phyloP scores from a whole-genome alignment of 2,888 invertebrate species.

The Parapristionchus giblindavisi region DNA sequence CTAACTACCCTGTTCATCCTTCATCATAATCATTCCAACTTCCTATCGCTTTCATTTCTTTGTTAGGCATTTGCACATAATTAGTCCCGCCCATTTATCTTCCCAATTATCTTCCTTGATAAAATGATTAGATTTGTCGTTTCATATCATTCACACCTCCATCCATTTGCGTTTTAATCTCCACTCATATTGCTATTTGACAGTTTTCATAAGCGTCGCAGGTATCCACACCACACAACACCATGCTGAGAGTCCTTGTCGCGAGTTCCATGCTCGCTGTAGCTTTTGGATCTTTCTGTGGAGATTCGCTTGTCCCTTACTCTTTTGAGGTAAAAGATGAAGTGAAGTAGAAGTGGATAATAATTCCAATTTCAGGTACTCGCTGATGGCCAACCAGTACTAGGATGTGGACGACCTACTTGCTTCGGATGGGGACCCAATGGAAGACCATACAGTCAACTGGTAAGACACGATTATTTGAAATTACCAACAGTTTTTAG shows the following conservation, averaged over 20 bases:
- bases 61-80: background rate
- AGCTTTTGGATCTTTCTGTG: constrained; percentile 50
- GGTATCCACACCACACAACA: background rate
- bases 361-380: constrained; percentile 45
- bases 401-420: constrained; percentile 63
- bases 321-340: constrained; percentile 52
- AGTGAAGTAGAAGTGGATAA: background rate
- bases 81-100: background rate
- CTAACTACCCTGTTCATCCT: constrained; percentile 9
- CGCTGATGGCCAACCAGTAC: constrained; percentile 52
- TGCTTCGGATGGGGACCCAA: constrained; percentile 64
- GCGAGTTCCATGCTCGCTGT: background rate
- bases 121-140: background rate
- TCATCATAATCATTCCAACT: background rate
- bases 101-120: background rate
- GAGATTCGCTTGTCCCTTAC: constrained; percentile 56
- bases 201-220: background rate
- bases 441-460: constrained; percentile 45
- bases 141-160: background rate
- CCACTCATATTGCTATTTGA: background rate
- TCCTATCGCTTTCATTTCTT: background rate
- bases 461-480: constrained; percentile 1
- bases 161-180: background rate
- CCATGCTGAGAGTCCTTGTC: constrained; percentile 17
- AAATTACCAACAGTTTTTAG: background rate